phyloP scores from a whole-genome alignment of 2,797 vertebrate species.

The Diplodus puntazzo region DNA sequence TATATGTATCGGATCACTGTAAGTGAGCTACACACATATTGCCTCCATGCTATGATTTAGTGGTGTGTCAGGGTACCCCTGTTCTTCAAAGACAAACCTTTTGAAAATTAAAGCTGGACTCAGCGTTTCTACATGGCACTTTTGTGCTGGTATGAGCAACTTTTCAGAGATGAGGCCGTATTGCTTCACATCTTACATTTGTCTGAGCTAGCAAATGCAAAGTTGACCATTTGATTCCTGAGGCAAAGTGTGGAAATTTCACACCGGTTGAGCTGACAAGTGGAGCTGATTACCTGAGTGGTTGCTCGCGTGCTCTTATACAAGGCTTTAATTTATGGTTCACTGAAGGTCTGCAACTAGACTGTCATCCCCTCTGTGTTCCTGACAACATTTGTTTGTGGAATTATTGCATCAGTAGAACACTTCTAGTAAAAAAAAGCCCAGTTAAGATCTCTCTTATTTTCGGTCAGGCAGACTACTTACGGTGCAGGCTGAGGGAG shows the following conservation, averaged over 20 bases:
- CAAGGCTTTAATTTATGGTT: conserved; percentile 13
- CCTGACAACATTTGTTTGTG: not conserved
- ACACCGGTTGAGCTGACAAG: conserved; percentile 20
- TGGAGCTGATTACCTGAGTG: conserved; percentile 17
- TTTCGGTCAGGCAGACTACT: conserved; percentile 79
- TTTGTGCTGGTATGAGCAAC: conserved; percentile 60
- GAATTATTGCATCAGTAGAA: not conserved
- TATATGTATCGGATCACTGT: conserved; percentile 38
- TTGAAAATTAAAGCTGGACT: conserved; percentile 50
- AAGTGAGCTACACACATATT: conserved; percentile 46
- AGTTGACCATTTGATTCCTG: conserved; percentile 53
- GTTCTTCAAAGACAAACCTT: conserved; percentile 62
- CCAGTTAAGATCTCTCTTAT: not conserved
- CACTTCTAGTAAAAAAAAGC: conserved; percentile 12
- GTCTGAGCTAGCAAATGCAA: conserved; percentile 41
- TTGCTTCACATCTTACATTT: conserved; percentile 43
- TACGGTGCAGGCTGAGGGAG: conserved; percentile 97
- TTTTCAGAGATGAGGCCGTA: conserved; percentile 27
- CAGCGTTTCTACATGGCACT: conserved; percentile 51
- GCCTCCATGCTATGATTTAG: conserved; percentile 54
- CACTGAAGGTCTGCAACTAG: not conserved
- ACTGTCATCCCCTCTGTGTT: not conserved
- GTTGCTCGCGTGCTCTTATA: conserved; percentile 4
- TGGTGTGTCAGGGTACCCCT: conserved; percentile 48
- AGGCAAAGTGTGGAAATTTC: conserved; percentile 38